Evolutionary conservation across 1,140 invertebrate genomes (phyloP).

Genomic region (Drosophila neocordata): DNA sequence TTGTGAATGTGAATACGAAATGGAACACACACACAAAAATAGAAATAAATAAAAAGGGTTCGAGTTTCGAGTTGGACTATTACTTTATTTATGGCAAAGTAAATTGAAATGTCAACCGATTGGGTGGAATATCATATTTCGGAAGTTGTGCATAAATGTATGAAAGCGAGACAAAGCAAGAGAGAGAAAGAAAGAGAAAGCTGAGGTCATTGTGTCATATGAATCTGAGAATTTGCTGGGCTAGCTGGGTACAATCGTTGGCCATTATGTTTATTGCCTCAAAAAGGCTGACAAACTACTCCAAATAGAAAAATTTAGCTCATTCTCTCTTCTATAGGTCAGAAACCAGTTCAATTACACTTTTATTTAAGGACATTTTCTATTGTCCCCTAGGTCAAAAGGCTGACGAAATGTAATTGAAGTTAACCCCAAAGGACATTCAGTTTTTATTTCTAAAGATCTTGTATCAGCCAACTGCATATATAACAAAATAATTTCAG

Average conservation of each 20-base stretch:
- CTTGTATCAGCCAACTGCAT: no score
- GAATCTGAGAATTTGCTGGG: neutral
- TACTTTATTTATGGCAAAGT: slow-evolving; percentile 79
- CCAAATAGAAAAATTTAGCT: slow-evolving; percentile 3
- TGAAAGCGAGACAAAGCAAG: neutral
- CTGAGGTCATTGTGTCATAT: slow-evolving; percentile 38
- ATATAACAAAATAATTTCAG: no score
- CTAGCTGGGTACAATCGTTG: slow-evolving; percentile 17
- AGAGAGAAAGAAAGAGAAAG: neutral
- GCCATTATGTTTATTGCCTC: slow-evolving; percentile 52
- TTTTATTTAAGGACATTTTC: slow-evolving; percentile 14
- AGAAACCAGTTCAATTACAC: slow-evolving; percentile 51
- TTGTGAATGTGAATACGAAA: slow-evolving; percentile 60
- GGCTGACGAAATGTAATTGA: slow-evolving; percentile 3
- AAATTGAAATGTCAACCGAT: slow-evolving; percentile 81
- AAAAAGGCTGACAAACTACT: slow-evolving; percentile 27
- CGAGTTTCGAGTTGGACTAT: slow-evolving; percentile 42
- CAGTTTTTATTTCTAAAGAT: neutral
- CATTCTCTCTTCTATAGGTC: slow-evolving; percentile 19
- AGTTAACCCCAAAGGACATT: neutral
- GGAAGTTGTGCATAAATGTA: slow-evolving; percentile 57
- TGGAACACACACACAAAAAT: slow-evolving; percentile 15
- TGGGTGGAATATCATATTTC: slow-evolving; percentile 73
- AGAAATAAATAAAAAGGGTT: slow-evolving; percentile 59
- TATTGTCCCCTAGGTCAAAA: neutral